Evolutionary conservation across 2,797 vertebrate genomes (phyloP).

Genomic region (Oophaga sylvatica): DNA sequence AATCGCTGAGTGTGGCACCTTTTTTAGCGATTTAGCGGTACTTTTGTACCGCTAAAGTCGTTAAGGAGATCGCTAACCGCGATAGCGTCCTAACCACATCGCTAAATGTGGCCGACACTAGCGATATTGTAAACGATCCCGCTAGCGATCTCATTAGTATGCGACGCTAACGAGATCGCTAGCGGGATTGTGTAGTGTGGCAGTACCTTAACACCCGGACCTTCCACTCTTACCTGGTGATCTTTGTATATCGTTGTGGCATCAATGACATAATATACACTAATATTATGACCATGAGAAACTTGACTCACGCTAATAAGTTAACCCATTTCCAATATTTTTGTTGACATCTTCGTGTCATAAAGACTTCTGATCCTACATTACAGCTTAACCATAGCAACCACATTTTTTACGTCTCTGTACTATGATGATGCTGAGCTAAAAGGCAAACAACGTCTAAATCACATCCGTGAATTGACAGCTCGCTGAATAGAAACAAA

Average conservation of each 20-base stretch:
- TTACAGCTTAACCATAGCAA: conserved; percentile 1
- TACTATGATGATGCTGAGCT: neutral
- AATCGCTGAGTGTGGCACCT: too few relatives aligned
- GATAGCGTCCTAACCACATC: too few relatives aligned
- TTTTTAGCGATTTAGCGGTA: too few relatives aligned
- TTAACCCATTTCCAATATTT: neutral
- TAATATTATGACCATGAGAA: neutral
- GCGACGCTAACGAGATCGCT: too few relatives aligned
- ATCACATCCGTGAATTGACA: neutral
- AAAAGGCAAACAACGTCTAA: neutral
- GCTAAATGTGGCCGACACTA: too few relatives aligned
- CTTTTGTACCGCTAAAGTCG: too few relatives aligned
- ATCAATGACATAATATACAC: neutral
- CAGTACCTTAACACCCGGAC: neutral
- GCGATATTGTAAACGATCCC: too few relatives aligned
- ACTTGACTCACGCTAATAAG: neutral
- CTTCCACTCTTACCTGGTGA: neutral
- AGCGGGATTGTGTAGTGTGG: too few relatives aligned
- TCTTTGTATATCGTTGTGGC: neutral
- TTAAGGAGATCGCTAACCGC: too few relatives aligned
- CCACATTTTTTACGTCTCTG: neutral
- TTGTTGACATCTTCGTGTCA: neutral
- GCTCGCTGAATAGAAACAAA: conserved; percentile 16
- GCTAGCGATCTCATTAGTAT: too few relatives aligned
- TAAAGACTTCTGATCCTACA: neutral